Evolutionary conservation across 1,140 invertebrate species (phyloP).

Genomic region (Armadillidium nasatum): DNA sequence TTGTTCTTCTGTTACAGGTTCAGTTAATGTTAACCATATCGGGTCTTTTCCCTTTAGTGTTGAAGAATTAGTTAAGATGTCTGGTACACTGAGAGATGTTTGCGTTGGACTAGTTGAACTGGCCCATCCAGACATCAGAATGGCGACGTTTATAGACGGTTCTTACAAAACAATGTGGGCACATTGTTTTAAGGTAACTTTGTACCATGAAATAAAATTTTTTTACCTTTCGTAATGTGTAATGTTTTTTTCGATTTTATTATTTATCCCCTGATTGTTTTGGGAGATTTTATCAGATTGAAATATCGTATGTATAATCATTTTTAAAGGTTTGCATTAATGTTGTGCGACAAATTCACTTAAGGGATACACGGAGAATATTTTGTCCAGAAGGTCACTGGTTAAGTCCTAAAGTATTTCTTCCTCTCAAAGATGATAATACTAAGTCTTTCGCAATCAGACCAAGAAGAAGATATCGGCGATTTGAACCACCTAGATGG

Average conservation of each 20-base stretch:
- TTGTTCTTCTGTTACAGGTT: not conserved
- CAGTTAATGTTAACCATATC: not conserved
- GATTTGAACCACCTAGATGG: constrained; percentile 60
- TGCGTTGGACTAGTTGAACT: constrained; percentile 83
- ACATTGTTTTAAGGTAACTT: constrained; percentile 37
- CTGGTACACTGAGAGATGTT: constrained; percentile 59
- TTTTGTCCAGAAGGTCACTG: constrained; percentile 75
- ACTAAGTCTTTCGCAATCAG: constrained; percentile 58
- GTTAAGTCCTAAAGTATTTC: constrained; percentile 53
- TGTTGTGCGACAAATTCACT: constrained; percentile 72
- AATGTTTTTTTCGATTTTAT: constrained; percentile 59
- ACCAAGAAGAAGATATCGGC: constrained; percentile 56
- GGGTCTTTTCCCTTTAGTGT: constrained; percentile 53
- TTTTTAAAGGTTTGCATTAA: constrained; percentile 37
- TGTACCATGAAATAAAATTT: not conserved
- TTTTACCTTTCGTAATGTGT: no score
- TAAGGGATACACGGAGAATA: constrained; percentile 67
- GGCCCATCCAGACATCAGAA: constrained; percentile 72
- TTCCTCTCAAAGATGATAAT: constrained; percentile 56
- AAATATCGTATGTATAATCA: constrained; percentile 20
- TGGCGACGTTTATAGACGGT: constrained; percentile 52
- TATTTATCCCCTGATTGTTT: not conserved
- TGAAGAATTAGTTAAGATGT: constrained; percentile 53
- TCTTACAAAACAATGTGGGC: constrained; percentile 46
- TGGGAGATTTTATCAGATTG: not conserved